Percentiles rank a stretch among this genome's conserved stretches.
Conservation (phyloP, 2,888 invertebrate genomes). For the Melieria omissa region DNA sequence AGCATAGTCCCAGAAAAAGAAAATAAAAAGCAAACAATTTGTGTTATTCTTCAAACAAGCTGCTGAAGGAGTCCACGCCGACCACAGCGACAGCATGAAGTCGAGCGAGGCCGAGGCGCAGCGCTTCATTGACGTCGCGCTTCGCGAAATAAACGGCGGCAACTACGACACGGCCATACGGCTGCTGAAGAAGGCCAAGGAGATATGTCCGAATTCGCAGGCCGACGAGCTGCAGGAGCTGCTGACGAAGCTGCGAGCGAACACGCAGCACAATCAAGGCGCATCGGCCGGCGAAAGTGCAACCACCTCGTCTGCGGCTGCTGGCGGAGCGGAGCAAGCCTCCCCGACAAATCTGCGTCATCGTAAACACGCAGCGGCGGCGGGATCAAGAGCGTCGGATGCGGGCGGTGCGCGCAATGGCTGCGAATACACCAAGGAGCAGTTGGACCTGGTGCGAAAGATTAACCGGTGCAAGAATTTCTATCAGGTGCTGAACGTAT, state of each 20-base stretch:
- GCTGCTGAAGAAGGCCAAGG: slow-evolving; percentile 74
- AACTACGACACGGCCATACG: slow-evolving; percentile 74
- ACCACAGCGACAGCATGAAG: slow-evolving; percentile 68
- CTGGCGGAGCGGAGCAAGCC: slow-evolving; percentile 36
- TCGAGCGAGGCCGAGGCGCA: slow-evolving; percentile 78
- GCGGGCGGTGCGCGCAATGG: too few relatives aligned
- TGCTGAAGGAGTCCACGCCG: slow-evolving; percentile 43
- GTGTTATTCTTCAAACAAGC: slow-evolving; percentile 52
- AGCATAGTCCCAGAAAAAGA: too few relatives aligned
- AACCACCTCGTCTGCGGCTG: slow-evolving; percentile 7
- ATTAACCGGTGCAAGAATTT: slow-evolving; percentile 76
- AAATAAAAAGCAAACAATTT: slow-evolving; percentile 47
- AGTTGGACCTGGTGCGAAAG: slow-evolving; percentile 76
- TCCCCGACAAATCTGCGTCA: slow-evolving; percentile 12
- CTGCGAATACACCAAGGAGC: slow-evolving; percentile 79
- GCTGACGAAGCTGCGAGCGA: slow-evolving; percentile 46
- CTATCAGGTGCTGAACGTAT: slow-evolving; percentile 79
- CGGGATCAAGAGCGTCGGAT: background rate
- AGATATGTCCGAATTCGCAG: slow-evolving; percentile 73
- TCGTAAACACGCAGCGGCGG: slow-evolving; percentile 20
- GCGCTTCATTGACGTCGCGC: slow-evolving; percentile 74
- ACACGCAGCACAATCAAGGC: slow-evolving; percentile 11
- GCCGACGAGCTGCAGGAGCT: slow-evolving; percentile 70
- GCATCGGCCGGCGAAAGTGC: background rate
- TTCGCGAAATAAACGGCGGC: slow-evolving; percentile 71